Evolutionary conservation across 2,888 invertebrate genomes (phyloP), one percentile per base, ranked within the genome.

Genomic region (Drosophila anceps): DNA sequence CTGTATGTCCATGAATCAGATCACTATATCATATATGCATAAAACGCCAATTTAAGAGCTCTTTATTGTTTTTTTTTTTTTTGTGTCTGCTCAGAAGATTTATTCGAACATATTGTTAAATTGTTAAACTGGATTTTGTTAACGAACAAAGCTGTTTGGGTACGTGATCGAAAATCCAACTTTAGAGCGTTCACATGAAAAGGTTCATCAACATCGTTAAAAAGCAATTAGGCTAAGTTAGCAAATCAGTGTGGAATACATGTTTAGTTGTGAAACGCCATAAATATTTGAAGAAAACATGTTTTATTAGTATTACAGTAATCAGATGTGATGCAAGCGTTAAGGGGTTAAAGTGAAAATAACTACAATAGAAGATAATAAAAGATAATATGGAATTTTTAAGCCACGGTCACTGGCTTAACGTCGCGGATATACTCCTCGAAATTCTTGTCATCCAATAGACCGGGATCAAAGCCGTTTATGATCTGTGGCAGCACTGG

Each of bases 401-500:
- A 87, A 6, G 60, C 72, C 27, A 84, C 75, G 12, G 65, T 6
- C 18, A 80, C 73, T 13, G 92, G 63, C 37, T 89, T 91, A 1
- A 64, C 74, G 46, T 88, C 84, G 7, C 87, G 86, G 41, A 92
- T 82, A 60, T 92, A 92, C 37, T 90, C 72, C 66, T 91, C 91
- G 66, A 92, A 92, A 48, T 70, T 79, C 57, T 91, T 92, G 62
- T 92, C 91, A 35, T 92, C 92, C 60, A 90, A 57, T 2, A 90
- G 62, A 15, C 80, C 65, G 0, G 93, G 93, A 87, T 93, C 92
- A 39, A 91, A 87, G 35, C 92, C 92, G 71, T 96, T 96, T 51
- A 96, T 95, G 37, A 95, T 94, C 79, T 95, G 94, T 0, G 95
- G 94, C 55, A 95, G 93, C 78, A 94, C 94, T 55, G 94, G 93